Evolutionary conservation across 2,113 vertebrate species (phyloP), one percentile per base, ranked within the genome.

Genomic region (Suricata suricatta): DNA sequence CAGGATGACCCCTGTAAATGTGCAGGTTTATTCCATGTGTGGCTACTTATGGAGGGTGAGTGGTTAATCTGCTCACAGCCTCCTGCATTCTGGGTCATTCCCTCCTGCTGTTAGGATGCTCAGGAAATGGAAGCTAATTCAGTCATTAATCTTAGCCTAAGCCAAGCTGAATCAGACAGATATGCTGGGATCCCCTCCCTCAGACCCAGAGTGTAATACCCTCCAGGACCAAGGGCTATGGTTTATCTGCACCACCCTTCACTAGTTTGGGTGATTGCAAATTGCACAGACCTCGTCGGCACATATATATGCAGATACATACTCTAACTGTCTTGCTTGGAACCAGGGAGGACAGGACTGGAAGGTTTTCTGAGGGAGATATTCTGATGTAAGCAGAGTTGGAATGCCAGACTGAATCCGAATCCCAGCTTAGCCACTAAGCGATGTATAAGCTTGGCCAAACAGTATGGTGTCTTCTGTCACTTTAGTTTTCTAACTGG

Each of bases 141-240:
- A 60, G 81, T 66, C 85, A 54, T 97, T 95, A 84, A 93, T 97
- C 96, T 63, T 41, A 88, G 82, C 84, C 69, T 95, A 79, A 97
- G 64, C 44, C 76, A 66, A 50, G 76, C 3, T 12, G 66, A 88
- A 71, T 92, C 52, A 29, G 84, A 77, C 76, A 92, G 87, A 74
- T 19, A 31, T 7, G 15, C 71, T 90, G 57, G n/a, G 38, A 7
- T 93, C 82, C 66, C 47, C 41, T 72, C 60, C 60, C 17, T 7
- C 50, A 23, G 21, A 57, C 7, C 12, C 38, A 23, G 63, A 86
- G 38, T n/a, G 21, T 31, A 38, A 63, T 79, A 69, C 74, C 29
- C 10, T 76, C 38, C 52, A 86, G 86, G 47, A 44, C 27, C 15
- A 1, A 80, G 84, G 38, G 50, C 50, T 25, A 19, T 17, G 63